Percentiles rank a stretch among this genome's conserved stretches.
These are phyloP conservation scores for Chrysemys picta DNA, from an alignment of 2,113 vertebrate species.

Conservation along the genomic window DNA sequence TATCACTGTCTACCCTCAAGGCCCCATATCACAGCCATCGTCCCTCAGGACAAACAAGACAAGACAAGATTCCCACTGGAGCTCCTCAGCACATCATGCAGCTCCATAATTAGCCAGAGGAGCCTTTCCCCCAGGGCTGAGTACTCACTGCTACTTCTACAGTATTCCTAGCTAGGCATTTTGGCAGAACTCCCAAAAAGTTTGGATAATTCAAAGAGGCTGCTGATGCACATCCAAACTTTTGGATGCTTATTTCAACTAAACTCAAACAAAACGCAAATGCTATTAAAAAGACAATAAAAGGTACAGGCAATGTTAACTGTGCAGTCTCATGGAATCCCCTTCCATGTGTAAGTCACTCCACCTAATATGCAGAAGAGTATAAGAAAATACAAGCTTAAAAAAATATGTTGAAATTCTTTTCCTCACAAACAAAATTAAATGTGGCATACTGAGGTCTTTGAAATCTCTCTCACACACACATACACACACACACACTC, in stretches of 20 bases:
- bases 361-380: neutral
- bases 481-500: neutral
- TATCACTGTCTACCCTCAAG: neutral
- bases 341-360: neutral
- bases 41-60: neutral
- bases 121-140: rapidly evolving
- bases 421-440: neutral
- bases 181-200: neutral
- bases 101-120: neutral
- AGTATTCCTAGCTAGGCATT: neutral
- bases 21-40: neutral
- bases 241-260: neutral
- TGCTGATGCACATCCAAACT: neutral
- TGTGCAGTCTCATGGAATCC: neutral
- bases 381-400: neutral
- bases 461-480: neutral
- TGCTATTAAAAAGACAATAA: neutral
- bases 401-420: neutral
- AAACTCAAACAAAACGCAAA: neutral
- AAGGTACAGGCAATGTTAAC: neutral
- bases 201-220: neutral
- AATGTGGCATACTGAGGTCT: neutral
- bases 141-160: neutral
- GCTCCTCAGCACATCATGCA: neutral
- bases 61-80: neutral